Percentiles rank a stretch among this genome's conserved stretches.
Evolutionary conservation across 2,113 vertebrate species (phyloP).

Genomic region (Ellobius talpinus): DNA sequence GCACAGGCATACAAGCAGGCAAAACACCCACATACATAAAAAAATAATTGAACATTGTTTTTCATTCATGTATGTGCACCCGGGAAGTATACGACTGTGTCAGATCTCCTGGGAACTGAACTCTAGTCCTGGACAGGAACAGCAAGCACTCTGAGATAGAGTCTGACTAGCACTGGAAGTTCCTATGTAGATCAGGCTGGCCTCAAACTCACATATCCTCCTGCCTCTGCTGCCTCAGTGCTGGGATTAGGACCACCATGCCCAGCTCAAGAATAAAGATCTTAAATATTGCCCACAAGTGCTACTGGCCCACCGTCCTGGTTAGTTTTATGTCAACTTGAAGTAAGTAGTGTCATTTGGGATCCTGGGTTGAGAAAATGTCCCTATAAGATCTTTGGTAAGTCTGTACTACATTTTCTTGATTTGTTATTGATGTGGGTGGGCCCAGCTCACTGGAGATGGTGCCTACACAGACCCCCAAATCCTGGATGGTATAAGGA

Average conservation of each 20-base stretch:
- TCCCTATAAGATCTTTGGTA: not conserved
- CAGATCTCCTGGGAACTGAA: not conserved
- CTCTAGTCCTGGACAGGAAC: not conserved
- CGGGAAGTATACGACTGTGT: not conserved
- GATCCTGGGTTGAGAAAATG: not conserved
- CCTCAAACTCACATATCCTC: not conserved
- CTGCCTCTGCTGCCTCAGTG: not conserved
- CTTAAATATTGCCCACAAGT: not conserved
- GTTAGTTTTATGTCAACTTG: not conserved
- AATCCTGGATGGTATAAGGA: not conserved
- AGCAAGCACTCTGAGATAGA: not conserved
- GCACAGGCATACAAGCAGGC: not conserved
- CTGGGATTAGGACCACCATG: not conserved
- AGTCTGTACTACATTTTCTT: not conserved
- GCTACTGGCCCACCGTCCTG: not conserved
- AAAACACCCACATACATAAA: not conserved
- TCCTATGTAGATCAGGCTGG: not conserved
- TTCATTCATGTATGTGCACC: not conserved
- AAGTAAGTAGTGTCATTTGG: not conserved
- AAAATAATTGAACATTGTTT: not conserved
- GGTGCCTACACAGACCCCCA: not conserved
- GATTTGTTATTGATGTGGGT: not conserved
- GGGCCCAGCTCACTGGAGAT: not conserved
- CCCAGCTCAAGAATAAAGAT: not conserved
- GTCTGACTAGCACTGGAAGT: not conserved